Evolutionary conservation across 2,888 invertebrate genomes (phyloP).

Genomic region (Acrobasis suavella): DNA sequence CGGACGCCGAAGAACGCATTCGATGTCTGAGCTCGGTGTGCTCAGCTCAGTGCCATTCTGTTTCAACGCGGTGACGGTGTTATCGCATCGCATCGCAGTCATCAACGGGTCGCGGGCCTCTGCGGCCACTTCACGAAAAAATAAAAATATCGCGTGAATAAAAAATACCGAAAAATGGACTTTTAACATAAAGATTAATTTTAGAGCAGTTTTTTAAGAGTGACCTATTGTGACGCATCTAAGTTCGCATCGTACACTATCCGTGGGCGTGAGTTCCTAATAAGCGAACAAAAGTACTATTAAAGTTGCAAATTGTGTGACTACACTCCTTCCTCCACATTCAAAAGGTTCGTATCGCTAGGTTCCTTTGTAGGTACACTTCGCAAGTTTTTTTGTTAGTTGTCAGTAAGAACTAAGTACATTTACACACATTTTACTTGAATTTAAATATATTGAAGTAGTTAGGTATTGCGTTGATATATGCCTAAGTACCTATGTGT

Average conservation of each 20-base stretch:
- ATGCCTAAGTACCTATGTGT: too few relatives aligned
- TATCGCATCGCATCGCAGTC: constrained; percentile 5
- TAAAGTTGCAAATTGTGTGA: constrained; percentile 27
- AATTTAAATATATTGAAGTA: background rate
- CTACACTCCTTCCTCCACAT: constrained; percentile 11
- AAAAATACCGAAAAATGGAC: background rate
- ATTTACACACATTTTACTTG: too few relatives aligned
- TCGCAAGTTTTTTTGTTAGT: background rate
- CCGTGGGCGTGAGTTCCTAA: constrained; percentile 23
- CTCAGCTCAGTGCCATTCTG: background rate
- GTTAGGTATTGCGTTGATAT: background rate
- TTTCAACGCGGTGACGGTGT: background rate
- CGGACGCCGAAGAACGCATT: background rate
- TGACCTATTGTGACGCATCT: background rate
- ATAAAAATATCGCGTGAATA: background rate
- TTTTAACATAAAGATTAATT: background rate
- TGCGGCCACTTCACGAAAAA: background rate
- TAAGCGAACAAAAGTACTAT: constrained; percentile 30
- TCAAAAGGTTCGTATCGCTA: constrained; percentile 11
- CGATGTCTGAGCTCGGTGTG: background rate
- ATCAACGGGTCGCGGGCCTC: constrained; percentile 5
- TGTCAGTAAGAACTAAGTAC: background rate
- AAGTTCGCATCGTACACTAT: constrained; percentile 6
- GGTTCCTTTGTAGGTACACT: too few relatives aligned
- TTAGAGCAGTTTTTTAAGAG: background rate